phyloP scores from a whole-genome alignment of 2,113 vertebrate genomes.

The Alosa alosa region DNA sequence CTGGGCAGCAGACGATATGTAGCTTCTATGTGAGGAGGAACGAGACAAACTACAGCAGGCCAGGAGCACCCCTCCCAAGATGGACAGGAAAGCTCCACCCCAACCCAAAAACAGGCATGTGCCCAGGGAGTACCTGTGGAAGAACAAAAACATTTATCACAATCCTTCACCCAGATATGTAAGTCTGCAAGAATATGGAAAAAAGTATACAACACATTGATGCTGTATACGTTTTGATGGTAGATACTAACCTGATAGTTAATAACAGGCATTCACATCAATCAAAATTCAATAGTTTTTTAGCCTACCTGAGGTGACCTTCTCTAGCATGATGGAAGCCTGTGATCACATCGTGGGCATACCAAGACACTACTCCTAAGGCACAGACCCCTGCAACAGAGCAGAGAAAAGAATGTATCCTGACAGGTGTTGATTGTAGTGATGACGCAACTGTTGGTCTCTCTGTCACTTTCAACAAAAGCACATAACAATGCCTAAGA shows the following conservation, averaged over 20 bases:
- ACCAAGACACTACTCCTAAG: slow-evolving; percentile 84
- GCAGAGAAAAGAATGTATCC: background rate
- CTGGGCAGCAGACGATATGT: background rate
- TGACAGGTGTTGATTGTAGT: background rate
- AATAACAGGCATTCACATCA: background rate
- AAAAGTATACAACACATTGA: too few relatives aligned
- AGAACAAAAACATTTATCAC: background rate
- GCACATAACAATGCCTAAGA: background rate
- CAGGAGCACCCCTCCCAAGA: slow-evolving; percentile 81
- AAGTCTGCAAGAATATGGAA: too few relatives aligned
- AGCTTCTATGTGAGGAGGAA: background rate
- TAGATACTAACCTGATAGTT: background rate
- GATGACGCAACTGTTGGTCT: background rate
- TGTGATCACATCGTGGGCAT: slow-evolving; percentile 72
- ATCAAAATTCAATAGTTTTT: background rate
- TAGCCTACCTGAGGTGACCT: background rate
- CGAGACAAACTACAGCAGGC: slow-evolving; percentile 60
- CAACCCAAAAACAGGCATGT: slow-evolving; percentile 86
- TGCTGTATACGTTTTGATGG: too few relatives aligned
- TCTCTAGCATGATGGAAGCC: too few relatives aligned
- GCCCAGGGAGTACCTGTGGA: slow-evolving; percentile 82
- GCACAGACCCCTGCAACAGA: slow-evolving; percentile 74
- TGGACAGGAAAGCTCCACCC: slow-evolving; percentile 77
- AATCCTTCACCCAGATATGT: background rate
- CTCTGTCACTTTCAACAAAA: background rate